phyloP scores from a whole-genome alignment of 1,140 invertebrate species.

The Bemisia tabaci region DNA sequence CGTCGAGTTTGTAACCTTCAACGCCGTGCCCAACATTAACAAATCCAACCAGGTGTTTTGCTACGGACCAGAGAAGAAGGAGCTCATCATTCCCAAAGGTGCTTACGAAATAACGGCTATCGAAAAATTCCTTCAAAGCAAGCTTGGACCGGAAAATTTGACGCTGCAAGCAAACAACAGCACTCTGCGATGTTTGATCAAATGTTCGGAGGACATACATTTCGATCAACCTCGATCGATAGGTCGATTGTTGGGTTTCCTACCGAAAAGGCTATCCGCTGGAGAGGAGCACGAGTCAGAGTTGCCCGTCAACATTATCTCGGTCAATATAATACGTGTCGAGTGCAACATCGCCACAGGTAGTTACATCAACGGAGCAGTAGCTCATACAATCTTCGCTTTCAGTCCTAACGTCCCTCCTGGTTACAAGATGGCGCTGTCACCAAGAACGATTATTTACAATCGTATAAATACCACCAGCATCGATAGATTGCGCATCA shows the following conservation, averaged over 20 bases:
- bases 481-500: slow-evolving; percentile 20
- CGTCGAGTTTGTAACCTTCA: not conserved
- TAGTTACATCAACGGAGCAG: slow-evolving; percentile 16
- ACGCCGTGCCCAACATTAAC: not conserved
- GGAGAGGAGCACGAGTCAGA: slow-evolving; percentile 14
- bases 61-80: not conserved
- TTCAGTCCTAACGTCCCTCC: slow-evolving; percentile 19
- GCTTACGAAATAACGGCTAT: not conserved
- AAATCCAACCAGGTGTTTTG: not conserved
- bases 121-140: not conserved
- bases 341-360: slow-evolving; percentile 22
- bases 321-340: slow-evolving; percentile 20
- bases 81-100: not conserved
- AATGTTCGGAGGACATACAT: not conserved
- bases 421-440: slow-evolving; percentile 25
- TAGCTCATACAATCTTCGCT: slow-evolving; percentile 16
- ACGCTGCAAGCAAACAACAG: not conserved
- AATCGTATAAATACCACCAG: slow-evolving; percentile 21
- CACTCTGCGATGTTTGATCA: not conserved
- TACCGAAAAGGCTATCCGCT: not conserved
- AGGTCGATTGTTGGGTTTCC: not conserved
- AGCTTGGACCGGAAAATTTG: not conserved
- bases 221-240: not conserved
- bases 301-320: slow-evolving; percentile 18
- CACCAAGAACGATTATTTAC: slow-evolving; percentile 26